Evolutionary conservation across 1,140 invertebrate species (phyloP).

Genomic region (Drepana arcuata): DNA sequence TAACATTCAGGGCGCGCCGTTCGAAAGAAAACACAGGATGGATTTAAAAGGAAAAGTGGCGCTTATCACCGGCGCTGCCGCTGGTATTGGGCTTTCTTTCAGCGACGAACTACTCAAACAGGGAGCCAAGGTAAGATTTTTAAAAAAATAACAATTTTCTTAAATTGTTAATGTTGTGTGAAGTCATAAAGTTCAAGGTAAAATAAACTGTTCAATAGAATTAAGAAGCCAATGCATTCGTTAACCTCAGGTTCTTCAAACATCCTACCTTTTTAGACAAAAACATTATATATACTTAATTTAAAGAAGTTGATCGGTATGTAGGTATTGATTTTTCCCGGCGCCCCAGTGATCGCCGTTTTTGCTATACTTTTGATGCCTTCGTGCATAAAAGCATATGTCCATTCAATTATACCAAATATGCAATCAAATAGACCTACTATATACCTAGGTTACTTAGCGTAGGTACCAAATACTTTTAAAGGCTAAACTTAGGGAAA

Average conservation of each 20-base stretch:
- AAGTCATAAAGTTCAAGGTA: slow-evolving; percentile 43
- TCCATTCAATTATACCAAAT: too few species aligned
- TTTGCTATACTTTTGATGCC: slow-evolving; percentile 24
- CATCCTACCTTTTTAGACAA: too few species aligned
- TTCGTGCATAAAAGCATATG: slow-evolving; percentile 12
- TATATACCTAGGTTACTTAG: too few species aligned
- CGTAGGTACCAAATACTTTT: too few species aligned
- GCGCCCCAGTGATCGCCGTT: slow-evolving; percentile 27
- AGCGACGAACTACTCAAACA: slow-evolving; percentile 79
- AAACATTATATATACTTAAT: too few species aligned
- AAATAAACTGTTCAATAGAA: slow-evolving; percentile 30
- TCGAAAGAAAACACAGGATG: slow-evolving; percentile 69
- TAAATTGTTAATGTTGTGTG: slow-evolving; percentile 4
- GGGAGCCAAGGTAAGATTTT: slow-evolving; percentile 76
- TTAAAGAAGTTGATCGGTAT: too few species aligned
- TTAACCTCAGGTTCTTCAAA: too few species aligned
- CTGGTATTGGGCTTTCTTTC: slow-evolving; percentile 80
- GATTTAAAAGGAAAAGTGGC: slow-evolving; percentile 80
- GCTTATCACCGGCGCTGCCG: slow-evolving; percentile 81
- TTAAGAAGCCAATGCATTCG: slow-evolving; percentile 16
- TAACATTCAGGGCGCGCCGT: slow-evolving; percentile 40
- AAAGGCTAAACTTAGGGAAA: too few species aligned
- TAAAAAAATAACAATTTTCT: slow-evolving; percentile 7
- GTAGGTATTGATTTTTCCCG: slow-evolving; percentile 1
- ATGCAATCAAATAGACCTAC: too few species aligned